Evolutionary conservation across 2,888 invertebrate genomes (phyloP).

Genomic region (Ornithoptera priamus): DNA sequence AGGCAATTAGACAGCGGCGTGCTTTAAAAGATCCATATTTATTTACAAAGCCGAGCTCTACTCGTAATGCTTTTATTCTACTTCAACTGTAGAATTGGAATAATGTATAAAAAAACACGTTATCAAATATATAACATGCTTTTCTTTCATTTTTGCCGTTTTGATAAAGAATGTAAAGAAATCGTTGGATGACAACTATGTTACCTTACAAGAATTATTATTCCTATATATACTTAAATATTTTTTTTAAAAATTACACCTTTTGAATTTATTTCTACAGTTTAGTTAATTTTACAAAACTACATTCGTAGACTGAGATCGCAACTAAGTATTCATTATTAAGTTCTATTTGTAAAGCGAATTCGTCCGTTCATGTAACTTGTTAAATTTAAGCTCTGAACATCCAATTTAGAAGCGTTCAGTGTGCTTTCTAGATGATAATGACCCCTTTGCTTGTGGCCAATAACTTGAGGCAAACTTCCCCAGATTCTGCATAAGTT

Average conservation of each 20-base stretch:
- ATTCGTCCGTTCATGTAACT: conserved; percentile 39
- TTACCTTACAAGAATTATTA: too few relatives aligned
- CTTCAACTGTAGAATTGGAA: conserved; percentile 34
- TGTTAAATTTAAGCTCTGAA: conserved; percentile 60
- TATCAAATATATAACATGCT: conserved; percentile 1
- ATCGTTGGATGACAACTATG: too few relatives aligned
- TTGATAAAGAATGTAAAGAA: too few relatives aligned
- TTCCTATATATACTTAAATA: too few relatives aligned
- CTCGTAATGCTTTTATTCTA: conserved; percentile 38
- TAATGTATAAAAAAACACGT: neutral
- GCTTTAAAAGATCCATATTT: conserved; percentile 76
- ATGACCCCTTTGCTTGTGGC: conserved; percentile 62
- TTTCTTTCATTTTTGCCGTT: conserved; percentile 33
- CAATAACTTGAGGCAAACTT: conserved; percentile 68
- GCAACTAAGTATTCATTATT: neutral
- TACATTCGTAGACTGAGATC: neutral
- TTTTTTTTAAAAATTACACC: neutral
- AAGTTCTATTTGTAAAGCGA: neutral
- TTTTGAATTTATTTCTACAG: neutral
- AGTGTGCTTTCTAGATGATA: conserved; percentile 61
- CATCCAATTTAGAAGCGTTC: conserved; percentile 60
- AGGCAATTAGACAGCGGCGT: conserved; percentile 71
- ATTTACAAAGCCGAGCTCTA: conserved; percentile 33
- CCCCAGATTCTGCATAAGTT: conserved; percentile 33
- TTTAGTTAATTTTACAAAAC: neutral